A percentile compares a stretch with the other conserved stretches of the same genome.
Evolutionary conservation across 1,140 invertebrate species (phyloP).

Genomic region (Drosophila dunni): DNA sequence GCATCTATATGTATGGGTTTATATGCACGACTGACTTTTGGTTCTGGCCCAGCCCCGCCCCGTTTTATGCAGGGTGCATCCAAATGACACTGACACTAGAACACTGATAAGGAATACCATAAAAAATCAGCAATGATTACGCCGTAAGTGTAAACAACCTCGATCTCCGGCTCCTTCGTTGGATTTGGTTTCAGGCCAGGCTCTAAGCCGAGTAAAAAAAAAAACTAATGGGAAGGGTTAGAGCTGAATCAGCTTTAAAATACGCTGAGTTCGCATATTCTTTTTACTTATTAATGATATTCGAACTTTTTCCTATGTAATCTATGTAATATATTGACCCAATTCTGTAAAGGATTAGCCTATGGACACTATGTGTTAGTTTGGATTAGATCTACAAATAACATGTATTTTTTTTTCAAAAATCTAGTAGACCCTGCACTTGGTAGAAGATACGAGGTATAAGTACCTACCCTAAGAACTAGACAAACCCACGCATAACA

Average conservation of each 20-base stretch:
- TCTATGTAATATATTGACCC: no score
- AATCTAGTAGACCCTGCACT: no score
- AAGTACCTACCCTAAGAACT: neutral
- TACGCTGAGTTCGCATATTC: no score
- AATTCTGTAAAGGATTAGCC: no score
- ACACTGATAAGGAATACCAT: constrained; percentile 65
- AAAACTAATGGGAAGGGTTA: no score
- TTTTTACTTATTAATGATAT: no score
- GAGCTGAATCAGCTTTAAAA: no score
- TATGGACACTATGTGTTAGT: no score
- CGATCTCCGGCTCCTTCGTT: constrained; percentile 12
- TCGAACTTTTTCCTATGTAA: no score
- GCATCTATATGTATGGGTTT: constrained; percentile 12
- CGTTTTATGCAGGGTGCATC: constrained; percentile 72
- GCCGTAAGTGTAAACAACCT: constrained; percentile 71
- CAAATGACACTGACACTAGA: constrained; percentile 51
- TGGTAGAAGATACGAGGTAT: no score
- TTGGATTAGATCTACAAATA: no score
- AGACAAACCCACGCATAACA: constrained; percentile 6
- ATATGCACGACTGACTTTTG: neutral
- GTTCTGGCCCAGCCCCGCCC: constrained; percentile 60
- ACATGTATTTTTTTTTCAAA: neutral
- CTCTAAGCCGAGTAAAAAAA: constrained; percentile 10
- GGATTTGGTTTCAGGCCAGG: constrained; percentile 9
- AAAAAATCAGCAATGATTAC: constrained; percentile 51